phyloP scores from a whole-genome alignment of 2,888 invertebrate genomes.

The Xanthorhoe designata region DNA sequence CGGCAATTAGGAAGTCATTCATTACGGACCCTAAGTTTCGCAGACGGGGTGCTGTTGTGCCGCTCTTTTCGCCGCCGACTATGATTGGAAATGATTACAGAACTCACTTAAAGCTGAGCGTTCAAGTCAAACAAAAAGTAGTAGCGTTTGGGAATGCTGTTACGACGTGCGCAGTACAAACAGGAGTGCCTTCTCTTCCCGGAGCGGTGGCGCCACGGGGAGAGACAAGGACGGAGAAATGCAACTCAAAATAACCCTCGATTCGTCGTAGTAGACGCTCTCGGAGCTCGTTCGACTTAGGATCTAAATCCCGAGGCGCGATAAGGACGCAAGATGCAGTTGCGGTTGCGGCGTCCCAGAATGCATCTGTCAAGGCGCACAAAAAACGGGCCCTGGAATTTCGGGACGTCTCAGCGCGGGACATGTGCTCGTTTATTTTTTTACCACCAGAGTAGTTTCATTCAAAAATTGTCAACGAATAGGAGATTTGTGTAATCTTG shows the following conservation, averaged over 20 bases:
- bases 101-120: constrained; percentile 55
- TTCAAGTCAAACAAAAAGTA: constrained; percentile 67
- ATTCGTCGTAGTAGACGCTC: constrained; percentile 69
- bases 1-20: constrained; percentile 86
- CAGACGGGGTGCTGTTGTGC: constrained; percentile 82
- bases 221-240: constrained; percentile 76
- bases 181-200: constrained; percentile 70
- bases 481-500: constrained; percentile 84
- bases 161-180: constrained; percentile 64
- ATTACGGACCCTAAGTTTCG: constrained; percentile 85
- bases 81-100: constrained; percentile 59
- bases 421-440: constrained; percentile 82
- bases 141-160: constrained; percentile 74
- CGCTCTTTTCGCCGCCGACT: constrained; percentile 65
- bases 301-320: constrained; percentile 73
- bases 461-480: constrained; percentile 83
- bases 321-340: constrained; percentile 83
- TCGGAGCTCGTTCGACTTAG: constrained; percentile 56
- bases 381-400: constrained; percentile 81
- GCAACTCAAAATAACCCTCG: constrained; percentile 80
- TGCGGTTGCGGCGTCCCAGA: constrained; percentile 82
- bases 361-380: constrained; percentile 83
- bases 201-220: constrained; percentile 75
- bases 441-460: constrained; percentile 74
- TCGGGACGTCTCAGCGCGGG: constrained; percentile 78